phyloP scores from a whole-genome alignment of 37 sponge, comb jelly and placozoan genomes.

The Eunapius fragilis region DNA sequence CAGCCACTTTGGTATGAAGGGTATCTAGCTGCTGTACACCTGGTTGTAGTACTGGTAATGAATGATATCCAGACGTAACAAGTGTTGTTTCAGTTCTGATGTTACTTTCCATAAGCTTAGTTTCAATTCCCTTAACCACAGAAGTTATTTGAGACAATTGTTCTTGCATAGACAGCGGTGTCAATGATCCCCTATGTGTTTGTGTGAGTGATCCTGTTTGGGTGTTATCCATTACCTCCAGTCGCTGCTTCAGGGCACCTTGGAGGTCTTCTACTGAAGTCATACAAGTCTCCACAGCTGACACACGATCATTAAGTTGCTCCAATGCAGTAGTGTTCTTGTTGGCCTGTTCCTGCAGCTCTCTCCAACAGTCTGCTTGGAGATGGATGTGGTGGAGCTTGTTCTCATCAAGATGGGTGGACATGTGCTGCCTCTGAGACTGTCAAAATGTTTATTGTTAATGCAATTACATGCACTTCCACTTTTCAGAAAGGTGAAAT shows the following conservation, averaged over 20 bases:
- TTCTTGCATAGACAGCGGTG: neutral
- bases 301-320: constrained; percentile 15
- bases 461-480: too few species aligned
- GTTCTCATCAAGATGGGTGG: constrained; percentile 23
- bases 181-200: neutral
- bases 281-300: constrained; percentile 9
- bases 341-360: neutral
- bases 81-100: too few species aligned
- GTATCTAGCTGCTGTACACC: neutral
- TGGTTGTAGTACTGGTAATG: too few species aligned
- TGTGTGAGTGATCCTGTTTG: neutral
- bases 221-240: constrained; percentile 1
- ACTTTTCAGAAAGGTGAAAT: too few species aligned
- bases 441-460: too few species aligned
- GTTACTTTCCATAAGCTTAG: too few species aligned
- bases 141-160: too few species aligned
- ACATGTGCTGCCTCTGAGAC: constrained; percentile 26
- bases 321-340: constrained; percentile 1
- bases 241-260: constrained; percentile 22
- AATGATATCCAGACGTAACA: too few species aligned
- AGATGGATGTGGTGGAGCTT: constrained; percentile 17
- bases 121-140: neutral
- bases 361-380: constrained; percentile 12
- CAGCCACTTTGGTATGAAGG: constrained; percentile 3
- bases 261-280: constrained; percentile 2